Percentiles rank a stretch among this genome's conserved stretches.
Evolutionary conservation across 2,113 vertebrate species (phyloP).

Genomic region (human): DNA sequence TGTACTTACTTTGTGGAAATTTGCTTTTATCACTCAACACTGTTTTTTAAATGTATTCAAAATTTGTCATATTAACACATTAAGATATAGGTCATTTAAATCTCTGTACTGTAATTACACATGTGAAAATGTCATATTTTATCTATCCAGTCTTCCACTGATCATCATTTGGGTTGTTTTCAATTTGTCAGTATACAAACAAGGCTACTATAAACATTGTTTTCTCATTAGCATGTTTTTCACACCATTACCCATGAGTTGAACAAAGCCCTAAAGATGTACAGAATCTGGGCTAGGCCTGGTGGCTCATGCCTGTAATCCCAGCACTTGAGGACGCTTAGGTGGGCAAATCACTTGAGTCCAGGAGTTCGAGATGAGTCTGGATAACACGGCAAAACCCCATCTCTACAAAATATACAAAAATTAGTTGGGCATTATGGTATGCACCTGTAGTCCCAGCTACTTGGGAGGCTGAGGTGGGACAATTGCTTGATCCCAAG

Average conservation of each 20-base stretch:
- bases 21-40: slow-evolving; percentile 4
- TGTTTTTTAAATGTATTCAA: background rate
- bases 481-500: no score
- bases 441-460: no score
- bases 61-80: background rate
- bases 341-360: no score
- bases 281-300: background rate
- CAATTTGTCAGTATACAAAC: background rate
- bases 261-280: background rate
- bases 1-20: background rate
- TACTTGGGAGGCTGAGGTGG: no score
- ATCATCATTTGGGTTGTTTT: background rate
- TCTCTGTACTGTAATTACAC: background rate
- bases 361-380: no score
- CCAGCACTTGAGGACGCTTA: no score
- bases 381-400: no score
- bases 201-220: background rate
- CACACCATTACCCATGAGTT: background rate
- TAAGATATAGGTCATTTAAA: slow-evolving; percentile 4
- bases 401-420: no score
- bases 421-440: no score
- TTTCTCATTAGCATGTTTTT: background rate
- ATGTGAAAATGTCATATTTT: background rate
- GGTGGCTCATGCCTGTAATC: no score
- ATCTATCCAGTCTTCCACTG: background rate